Conservation (phyloP, 2,888 invertebrate genomes). For the Neoscelio sp. region DNA sequence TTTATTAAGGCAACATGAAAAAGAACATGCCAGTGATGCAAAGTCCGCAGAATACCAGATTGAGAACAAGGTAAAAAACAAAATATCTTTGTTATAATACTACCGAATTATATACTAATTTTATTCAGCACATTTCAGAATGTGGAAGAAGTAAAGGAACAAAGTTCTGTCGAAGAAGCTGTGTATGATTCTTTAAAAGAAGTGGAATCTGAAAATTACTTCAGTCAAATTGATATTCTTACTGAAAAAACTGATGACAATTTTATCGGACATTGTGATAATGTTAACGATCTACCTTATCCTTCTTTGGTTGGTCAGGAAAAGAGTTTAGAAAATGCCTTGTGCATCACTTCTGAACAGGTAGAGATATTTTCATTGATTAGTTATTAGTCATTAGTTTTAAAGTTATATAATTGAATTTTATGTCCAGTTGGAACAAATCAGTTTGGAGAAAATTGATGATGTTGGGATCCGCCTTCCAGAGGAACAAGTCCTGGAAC, state of each 20-base stretch:
- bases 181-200: slow-evolving; percentile 52
- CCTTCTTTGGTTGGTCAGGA: slow-evolving; percentile 43
- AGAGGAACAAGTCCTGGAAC: slow-evolving; percentile 70
- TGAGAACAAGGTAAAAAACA: slow-evolving; percentile 70
- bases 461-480: slow-evolving; percentile 66
- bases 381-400: background rate
- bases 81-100: background rate
- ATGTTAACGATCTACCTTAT: slow-evolving; percentile 48
- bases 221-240: slow-evolving; percentile 54
- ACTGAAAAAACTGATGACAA: slow-evolving; percentile 35
- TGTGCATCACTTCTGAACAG: slow-evolving; percentile 74
- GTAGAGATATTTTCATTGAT: slow-evolving; percentile 54
- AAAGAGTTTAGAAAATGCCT: slow-evolving; percentile 70
- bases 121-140: slow-evolving; percentile 69
- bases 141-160: slow-evolving; percentile 63
- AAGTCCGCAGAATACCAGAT: slow-evolving; percentile 67
- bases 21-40: slow-evolving; percentile 70
- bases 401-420: no score
- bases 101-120: slow-evolving; percentile 2
- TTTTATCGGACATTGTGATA: slow-evolving; percentile 42
- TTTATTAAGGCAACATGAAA: slow-evolving; percentile 77
- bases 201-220: slow-evolving; percentile 55
- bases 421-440: slow-evolving; percentile 70
- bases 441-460: slow-evolving; percentile 69
- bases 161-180: slow-evolving; percentile 57